phyloP scores from a whole-genome alignment of 2,888 invertebrate genomes.

The Tromatobia lineatoria region DNA sequence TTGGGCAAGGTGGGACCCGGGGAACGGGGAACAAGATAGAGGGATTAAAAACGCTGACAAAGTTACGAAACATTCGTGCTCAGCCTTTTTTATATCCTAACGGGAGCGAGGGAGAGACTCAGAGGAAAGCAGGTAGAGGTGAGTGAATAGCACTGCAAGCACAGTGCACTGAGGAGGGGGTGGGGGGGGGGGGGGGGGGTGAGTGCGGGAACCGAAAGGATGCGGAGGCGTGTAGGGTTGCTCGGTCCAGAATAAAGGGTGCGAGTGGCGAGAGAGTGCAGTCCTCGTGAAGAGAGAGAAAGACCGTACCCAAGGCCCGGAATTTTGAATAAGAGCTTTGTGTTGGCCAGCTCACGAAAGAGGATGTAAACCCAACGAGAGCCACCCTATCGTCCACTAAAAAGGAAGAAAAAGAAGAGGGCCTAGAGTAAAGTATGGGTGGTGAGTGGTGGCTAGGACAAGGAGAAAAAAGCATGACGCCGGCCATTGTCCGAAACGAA shows the following conservation, averaged over 20 bases:
- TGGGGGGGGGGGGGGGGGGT: no score
- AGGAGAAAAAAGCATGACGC: slow-evolving; percentile 41
- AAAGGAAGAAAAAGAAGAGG: slow-evolving; percentile 43
- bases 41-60: slow-evolving; percentile 83
- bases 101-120: slow-evolving; percentile 59
- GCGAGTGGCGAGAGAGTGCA: slow-evolving; percentile 38
- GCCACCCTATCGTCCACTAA: slow-evolving; percentile 34
- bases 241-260: slow-evolving; percentile 59
- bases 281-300: slow-evolving; percentile 18
- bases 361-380: slow-evolving; percentile 65
- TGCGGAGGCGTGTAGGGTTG: slow-evolving; percentile 28
- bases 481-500: slow-evolving; percentile 66
- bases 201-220: slow-evolving; percentile 48
- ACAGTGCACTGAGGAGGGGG: slow-evolving; percentile 36
- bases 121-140: slow-evolving; percentile 38
- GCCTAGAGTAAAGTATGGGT: slow-evolving; percentile 27
- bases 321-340: slow-evolving; percentile 70
- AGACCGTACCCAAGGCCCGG: slow-evolving; percentile 50
- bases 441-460: slow-evolving; percentile 24
- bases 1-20: neutral
- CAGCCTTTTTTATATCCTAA: slow-evolving; percentile 76
- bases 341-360: slow-evolving; percentile 50
- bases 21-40: slow-evolving; percentile 47
- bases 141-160: slow-evolving; percentile 23
- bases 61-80: slow-evolving; percentile 81